Percentiles rank a stretch among this genome's conserved stretches.
Evolutionary conservation across 2,797 vertebrate genomes (phyloP).

Genomic region (Xiphophorus birchmanni): DNA sequence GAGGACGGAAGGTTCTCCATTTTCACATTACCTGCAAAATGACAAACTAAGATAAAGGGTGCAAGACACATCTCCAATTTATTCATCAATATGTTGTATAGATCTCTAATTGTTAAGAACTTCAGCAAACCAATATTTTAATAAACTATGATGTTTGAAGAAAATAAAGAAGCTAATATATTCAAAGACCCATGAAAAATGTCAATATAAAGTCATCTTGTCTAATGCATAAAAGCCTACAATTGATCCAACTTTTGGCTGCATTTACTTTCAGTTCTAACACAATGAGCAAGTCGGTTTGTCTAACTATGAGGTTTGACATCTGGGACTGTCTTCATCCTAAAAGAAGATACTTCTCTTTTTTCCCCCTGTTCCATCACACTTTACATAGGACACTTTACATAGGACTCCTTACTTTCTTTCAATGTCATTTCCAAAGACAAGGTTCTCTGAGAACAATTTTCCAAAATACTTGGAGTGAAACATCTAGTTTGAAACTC

Average conservation of each 20-base stretch:
- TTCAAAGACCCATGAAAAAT: neutral
- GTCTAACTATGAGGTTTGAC: neutral
- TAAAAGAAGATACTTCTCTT: neutral
- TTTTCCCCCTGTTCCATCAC: neutral
- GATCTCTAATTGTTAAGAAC: neutral
- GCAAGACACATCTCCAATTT: neutral
- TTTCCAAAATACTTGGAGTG: neutral
- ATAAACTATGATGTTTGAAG: neutral
- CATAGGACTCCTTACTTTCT: neutral
- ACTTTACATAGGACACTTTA: too few relatives aligned
- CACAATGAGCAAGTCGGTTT: neutral
- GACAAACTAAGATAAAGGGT: slow-evolving; percentile 5
- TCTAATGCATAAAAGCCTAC: neutral
- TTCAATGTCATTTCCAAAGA: neutral
- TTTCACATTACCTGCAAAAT: slow-evolving; percentile 65
- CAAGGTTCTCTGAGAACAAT: neutral
- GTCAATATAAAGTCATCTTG: neutral
- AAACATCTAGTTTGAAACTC: neutral
- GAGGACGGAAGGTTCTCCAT: slow-evolving; percentile 60
- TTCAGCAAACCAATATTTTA: neutral
- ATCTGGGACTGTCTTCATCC: neutral
- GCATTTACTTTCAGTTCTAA: neutral
- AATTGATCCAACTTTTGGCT: neutral
- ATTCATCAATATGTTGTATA: neutral
- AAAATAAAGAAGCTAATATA: neutral